A percentile compares a stretch with the other conserved stretches of the same genome.
phyloP scores from a whole-genome alignment of 2,797 vertebrate genomes.

The Oryzias sinensis region DNA sequence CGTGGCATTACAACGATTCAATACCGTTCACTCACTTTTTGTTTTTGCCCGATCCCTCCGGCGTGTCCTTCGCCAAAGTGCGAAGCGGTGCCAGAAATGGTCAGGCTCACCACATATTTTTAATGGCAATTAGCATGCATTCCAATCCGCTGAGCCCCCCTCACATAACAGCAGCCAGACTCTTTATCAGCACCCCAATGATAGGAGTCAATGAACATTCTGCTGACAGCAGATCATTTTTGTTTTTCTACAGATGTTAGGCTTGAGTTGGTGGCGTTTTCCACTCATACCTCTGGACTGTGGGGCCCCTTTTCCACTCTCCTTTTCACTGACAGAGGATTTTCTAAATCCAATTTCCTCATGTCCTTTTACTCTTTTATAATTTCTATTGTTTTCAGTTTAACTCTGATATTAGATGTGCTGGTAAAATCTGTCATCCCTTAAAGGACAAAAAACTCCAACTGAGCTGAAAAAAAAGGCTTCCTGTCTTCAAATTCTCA shows the following conservation, averaged over 20 bases:
- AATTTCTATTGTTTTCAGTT: conserved; percentile 55
- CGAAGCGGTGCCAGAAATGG: conserved; percentile 74
- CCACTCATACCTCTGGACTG: conserved; percentile 62
- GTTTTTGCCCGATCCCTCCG: conserved; percentile 76
- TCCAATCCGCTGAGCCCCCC: conserved; percentile 91
- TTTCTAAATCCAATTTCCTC: no score
- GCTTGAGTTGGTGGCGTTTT: conserved; percentile 83
- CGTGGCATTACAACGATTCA: conserved; percentile 77
- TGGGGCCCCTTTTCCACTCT: conserved; percentile 29
- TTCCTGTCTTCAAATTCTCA: conserved; percentile 42
- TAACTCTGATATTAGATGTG: conserved; percentile 72
- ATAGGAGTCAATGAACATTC: conserved; percentile 85
- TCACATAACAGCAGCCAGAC: conserved; percentile 81
- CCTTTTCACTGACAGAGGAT: conserved; percentile 39
- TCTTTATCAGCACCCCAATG: conserved; percentile 79
- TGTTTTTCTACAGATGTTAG: conserved; percentile 88
- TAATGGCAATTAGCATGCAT: conserved; percentile 96
- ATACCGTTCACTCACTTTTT: conserved; percentile 81
- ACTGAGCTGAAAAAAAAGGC: conserved; percentile 20
- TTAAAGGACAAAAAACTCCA: conserved; percentile 59
- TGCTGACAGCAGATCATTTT: conserved; percentile 91
- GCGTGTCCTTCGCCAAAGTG: conserved; percentile 78
- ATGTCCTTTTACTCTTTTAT: conserved; percentile 25
- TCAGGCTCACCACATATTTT: conserved; percentile 79
- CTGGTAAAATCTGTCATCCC: conserved; percentile 55